Evolutionary conservation across 1,140 invertebrate genomes (phyloP).

Genomic region (Helicoverpa zea): DNA sequence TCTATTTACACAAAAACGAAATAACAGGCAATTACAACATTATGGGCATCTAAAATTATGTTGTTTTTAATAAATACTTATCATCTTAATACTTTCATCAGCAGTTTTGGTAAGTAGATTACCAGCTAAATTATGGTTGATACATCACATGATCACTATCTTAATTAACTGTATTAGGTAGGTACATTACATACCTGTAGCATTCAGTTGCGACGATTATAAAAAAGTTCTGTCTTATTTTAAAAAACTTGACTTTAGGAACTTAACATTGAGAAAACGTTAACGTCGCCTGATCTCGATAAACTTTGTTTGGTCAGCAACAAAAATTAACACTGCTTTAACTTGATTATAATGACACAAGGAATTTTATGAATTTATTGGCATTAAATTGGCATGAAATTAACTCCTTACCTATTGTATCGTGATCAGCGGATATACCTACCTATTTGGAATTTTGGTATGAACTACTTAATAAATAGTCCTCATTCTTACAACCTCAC

Average conservation of each 20-base stretch:
- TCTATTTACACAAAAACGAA: conserved; percentile 1
- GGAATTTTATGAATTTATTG: background rate
- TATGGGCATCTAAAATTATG: background rate
- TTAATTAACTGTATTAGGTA: no score
- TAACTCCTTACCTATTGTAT: background rate
- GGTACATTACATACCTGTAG: no score
- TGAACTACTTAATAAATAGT: no score
- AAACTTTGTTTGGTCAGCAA: no score
- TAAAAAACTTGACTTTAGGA: no score
- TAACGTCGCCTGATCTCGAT: no score
- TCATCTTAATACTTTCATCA: background rate
- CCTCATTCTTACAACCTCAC: no score
- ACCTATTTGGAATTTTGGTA: background rate
- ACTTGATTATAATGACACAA: background rate
- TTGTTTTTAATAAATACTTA: background rate
- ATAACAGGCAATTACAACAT: background rate
- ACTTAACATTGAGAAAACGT: no score
- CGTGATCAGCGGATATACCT: background rate
- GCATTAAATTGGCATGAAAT: background rate
- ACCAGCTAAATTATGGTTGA: no score
- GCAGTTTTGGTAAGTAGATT: background rate
- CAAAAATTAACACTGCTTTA: background rate
- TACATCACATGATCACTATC: no score
- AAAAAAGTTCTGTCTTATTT: no score
- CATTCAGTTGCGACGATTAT: no score